Evolutionary conservation across 2,888 invertebrate species (phyloP).

Genomic region (Lacanobia wlatinum): DNA sequence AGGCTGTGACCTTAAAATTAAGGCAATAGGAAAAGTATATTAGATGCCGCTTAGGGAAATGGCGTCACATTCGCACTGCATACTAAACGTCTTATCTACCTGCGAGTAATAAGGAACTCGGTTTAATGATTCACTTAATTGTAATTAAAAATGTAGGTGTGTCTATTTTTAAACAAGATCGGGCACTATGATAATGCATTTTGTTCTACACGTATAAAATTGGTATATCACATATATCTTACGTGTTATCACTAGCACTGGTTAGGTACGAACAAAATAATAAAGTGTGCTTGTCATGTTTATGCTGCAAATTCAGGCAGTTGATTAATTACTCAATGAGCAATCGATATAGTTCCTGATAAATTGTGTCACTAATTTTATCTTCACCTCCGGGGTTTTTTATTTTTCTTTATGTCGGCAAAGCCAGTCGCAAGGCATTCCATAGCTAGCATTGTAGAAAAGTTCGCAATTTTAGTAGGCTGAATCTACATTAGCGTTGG

Average conservation of each 20-base stretch:
- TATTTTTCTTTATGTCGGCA: too few relatives aligned
- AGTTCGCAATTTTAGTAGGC: background rate
- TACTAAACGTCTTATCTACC: constrained; percentile 28
- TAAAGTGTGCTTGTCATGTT: background rate
- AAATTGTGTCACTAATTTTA: background rate
- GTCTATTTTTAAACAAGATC: background rate
- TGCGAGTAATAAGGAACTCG: constrained; percentile 38
- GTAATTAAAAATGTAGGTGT: constrained; percentile 6
- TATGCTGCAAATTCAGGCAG: background rate
- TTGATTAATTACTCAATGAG: background rate
- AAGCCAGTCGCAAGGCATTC: background rate
- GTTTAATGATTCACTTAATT: constrained; percentile 24
- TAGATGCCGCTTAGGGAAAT: constrained; percentile 57
- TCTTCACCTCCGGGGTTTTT: too few relatives aligned
- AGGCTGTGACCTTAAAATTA: constrained; percentile 69
- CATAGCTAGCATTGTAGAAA: background rate
- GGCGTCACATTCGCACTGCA: constrained; percentile 54
- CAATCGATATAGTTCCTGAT: background rate
- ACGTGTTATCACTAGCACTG: background rate
- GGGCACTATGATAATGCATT: background rate
- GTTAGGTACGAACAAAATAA: background rate
- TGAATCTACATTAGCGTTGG: background rate
- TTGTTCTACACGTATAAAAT: background rate
- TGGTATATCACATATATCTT: background rate
- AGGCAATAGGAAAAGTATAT: constrained; percentile 57